These are phyloP conservation scores for Haliaeetus leucogaster DNA, from an alignment of 2,113 vertebrate species.

Conservation along the genomic window DNA sequence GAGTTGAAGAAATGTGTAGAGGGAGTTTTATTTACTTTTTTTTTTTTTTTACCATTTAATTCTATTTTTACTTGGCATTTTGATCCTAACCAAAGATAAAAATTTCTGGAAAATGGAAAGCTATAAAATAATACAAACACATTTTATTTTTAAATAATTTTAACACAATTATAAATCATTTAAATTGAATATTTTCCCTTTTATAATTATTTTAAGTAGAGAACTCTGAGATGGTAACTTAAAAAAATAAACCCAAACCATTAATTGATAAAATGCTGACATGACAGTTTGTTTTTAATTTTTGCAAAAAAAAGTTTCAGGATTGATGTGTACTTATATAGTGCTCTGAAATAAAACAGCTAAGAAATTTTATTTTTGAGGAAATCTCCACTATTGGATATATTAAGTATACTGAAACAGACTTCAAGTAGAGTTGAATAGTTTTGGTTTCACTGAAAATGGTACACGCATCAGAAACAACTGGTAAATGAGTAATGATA, in stretches of 20 bases:
- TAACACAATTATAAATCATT: neutral
- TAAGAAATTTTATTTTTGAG: neutral
- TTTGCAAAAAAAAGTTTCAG: neutral
- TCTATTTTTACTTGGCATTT: neutral
- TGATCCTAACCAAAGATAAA: neutral
- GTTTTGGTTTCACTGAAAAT: neutral
- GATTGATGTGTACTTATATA: neutral
- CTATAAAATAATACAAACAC: neutral
- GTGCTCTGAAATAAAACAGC: neutral
- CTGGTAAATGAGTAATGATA: neutral
- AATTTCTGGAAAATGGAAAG: neutral
- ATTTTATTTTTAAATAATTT: neutral
- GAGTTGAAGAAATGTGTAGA: neutral
- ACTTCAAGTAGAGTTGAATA: neutral
- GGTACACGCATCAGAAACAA: neutral
- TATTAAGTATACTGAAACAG: neutral
- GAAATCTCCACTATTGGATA: neutral
- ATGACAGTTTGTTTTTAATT: neutral
- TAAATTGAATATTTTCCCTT: neutral
- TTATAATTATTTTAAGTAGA: neutral
- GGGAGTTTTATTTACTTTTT: neutral
- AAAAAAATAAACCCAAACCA: accelerated
- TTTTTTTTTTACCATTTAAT: neutral
- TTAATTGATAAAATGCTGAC: neutral
- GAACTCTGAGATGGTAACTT: neutral